A percentile compares a stretch with the other conserved stretches of the same genome.
Evolutionary conservation across 2,113 vertebrate genomes (phyloP).

Genomic region (Perccottus glenii): DNA sequence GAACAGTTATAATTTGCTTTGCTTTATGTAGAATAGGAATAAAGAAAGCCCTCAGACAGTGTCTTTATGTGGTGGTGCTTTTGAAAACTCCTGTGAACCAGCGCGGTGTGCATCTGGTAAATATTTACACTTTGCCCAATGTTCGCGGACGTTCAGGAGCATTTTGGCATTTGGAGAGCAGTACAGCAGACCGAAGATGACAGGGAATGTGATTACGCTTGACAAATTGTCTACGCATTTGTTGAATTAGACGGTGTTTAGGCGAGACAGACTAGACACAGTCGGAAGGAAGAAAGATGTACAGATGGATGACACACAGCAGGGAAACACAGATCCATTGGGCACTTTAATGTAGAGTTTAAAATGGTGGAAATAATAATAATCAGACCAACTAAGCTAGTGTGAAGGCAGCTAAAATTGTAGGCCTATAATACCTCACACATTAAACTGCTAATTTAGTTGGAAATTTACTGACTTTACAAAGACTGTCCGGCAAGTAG

Average conservation of each 20-base stretch:
- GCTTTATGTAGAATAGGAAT: slow-evolving; percentile 37
- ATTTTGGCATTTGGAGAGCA: slow-evolving; percentile 24
- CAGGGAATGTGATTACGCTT: slow-evolving; percentile 3
- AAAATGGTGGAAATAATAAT: too few relatives aligned
- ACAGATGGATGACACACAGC: background rate
- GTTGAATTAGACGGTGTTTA: slow-evolving; percentile 5
- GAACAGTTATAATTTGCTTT: slow-evolving; percentile 53
- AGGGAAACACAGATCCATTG: background rate
- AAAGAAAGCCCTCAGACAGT: slow-evolving; percentile 37
- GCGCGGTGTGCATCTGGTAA: slow-evolving; percentile 16
- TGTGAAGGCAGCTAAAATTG: too few relatives aligned
- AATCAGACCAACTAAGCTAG: too few relatives aligned
- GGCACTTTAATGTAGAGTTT: background rate
- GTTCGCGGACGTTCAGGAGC: slow-evolving; percentile 16
- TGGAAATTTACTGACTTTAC: too few relatives aligned
- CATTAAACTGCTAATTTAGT: too few relatives aligned
- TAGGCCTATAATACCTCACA: too few relatives aligned
- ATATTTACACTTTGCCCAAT: slow-evolving; percentile 28
- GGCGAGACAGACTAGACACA: background rate
- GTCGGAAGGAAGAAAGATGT: background rate
- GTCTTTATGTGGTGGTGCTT: slow-evolving; percentile 63
- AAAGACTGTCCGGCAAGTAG: too few relatives aligned
- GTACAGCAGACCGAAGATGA: slow-evolving; percentile 1
- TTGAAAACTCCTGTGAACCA: slow-evolving; percentile 40
- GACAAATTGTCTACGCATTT: slow-evolving; percentile 2